Evolutionary conservation across 1,140 invertebrate genomes (phyloP).

Genomic region (Drosophila lacertosa): DNA sequence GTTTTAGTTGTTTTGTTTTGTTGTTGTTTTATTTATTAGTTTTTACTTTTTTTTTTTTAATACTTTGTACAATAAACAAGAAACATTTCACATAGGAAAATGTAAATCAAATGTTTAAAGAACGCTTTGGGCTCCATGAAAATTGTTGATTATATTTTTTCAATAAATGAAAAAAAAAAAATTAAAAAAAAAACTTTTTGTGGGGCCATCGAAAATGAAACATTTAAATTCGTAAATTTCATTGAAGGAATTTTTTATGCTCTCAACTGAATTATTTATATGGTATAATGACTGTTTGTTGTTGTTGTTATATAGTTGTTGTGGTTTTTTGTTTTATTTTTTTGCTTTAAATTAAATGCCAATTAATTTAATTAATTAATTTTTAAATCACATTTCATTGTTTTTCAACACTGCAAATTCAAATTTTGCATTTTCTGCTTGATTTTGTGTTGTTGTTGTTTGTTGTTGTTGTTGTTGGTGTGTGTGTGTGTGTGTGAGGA

Average conservation of each 20-base stretch:
- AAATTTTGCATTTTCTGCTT: slow-evolving; percentile 61
- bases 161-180: slow-evolving; percentile 25
- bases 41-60: slow-evolving; percentile 55
- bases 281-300: slow-evolving; percentile 80
- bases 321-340: slow-evolving; percentile 38
- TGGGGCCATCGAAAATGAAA: slow-evolving; percentile 60
- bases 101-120: slow-evolving; percentile 44
- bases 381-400: slow-evolving; percentile 84
- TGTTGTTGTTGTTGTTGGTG: slow-evolving; percentile 43
- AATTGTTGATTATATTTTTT: slow-evolving; percentile 27
- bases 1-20: slow-evolving; percentile 13
- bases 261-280: slow-evolving; percentile 69
- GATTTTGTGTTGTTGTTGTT: slow-evolving; percentile 68
- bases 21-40: slow-evolving; percentile 37
- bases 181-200: slow-evolving; percentile 13
- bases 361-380: slow-evolving; percentile 83
- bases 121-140: slow-evolving; percentile 25
- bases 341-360: slow-evolving; percentile 78
- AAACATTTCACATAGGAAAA: slow-evolving; percentile 59
- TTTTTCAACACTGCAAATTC: slow-evolving; percentile 81
- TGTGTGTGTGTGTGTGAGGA: slow-evolving; percentile 63
- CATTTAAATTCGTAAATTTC: slow-evolving; percentile 81
- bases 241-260: slow-evolving; percentile 78
- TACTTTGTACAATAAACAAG: slow-evolving; percentile 74
- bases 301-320: slow-evolving; percentile 57